Percentiles rank a stretch among this genome's conserved stretches.
phyloP scores from a whole-genome alignment of 2,113 vertebrate genomes.

The Probosciger aterrimus region DNA sequence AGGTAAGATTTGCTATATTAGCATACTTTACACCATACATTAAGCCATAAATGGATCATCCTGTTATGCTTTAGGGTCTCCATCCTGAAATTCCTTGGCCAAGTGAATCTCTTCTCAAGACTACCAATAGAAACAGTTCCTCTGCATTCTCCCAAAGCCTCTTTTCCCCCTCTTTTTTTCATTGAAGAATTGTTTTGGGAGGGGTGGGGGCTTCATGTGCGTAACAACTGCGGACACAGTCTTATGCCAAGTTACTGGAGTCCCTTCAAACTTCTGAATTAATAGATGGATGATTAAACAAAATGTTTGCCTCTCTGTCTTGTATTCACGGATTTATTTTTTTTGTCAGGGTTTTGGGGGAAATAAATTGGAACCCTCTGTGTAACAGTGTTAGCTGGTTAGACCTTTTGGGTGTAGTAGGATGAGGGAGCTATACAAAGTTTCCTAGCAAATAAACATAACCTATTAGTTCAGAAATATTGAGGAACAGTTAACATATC shows the following conservation, averaged over 20 bases:
- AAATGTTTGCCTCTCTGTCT: not conserved
- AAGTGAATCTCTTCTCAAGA: not conserved
- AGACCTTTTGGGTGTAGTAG: not conserved
- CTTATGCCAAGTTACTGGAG: conserved; percentile 1
- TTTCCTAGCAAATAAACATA: conserved; percentile 54
- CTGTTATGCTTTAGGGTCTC: conserved; percentile 29
- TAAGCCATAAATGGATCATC: conserved; percentile 61
- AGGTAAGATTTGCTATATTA: conserved; percentile 81
- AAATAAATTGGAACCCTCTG: not conserved
- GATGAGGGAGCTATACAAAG: conserved; percentile 34
- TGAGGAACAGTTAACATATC: conserved; percentile 59
- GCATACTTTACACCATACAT: conserved; percentile 40
- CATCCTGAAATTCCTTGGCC: conserved; percentile 12
- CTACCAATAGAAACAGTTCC: not conserved
- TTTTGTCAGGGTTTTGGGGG: not conserved
- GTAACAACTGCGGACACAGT: not conserved
- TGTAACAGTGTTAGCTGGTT: not conserved
- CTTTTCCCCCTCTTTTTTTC: not conserved
- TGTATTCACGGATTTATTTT: not conserved
- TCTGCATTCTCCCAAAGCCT: not conserved
- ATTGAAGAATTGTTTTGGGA: not conserved
- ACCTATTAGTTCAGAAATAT: conserved; percentile 24
- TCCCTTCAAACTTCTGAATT: conserved; percentile 41
- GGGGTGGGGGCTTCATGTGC: not conserved
- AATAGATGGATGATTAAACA: not conserved